phyloP scores from a whole-genome alignment of 2,888 invertebrate genomes.

The Cephalotes varians region DNA sequence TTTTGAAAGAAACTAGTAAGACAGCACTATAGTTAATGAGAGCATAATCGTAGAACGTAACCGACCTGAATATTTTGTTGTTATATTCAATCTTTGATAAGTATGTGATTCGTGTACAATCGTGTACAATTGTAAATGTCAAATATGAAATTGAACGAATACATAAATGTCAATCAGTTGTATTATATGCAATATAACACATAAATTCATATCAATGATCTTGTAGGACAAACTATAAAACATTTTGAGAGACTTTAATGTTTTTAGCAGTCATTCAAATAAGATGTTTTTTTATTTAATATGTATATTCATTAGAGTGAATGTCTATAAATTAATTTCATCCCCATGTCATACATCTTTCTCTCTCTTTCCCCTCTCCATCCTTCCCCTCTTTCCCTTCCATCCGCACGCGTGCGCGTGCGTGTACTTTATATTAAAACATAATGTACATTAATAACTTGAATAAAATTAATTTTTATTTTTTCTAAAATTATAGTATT shows the following conservation, averaged over 20 bases:
- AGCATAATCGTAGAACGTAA: neutral
- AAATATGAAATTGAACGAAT: constrained; percentile 38
- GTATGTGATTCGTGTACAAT: neutral
- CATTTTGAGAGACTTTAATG: neutral
- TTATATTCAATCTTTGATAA: constrained; percentile 21
- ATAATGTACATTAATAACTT: neutral
- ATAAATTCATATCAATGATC: constrained; percentile 73
- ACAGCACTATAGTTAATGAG: neutral
- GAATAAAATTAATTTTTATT: neutral
- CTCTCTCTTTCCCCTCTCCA: no score
- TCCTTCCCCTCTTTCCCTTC: no score
- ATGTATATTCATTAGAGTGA: neutral
- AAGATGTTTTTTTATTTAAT: neutral
- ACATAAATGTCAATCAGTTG: constrained; percentile 61
- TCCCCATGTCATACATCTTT: neutral
- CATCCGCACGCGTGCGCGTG: no score
- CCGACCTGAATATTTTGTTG: constrained; percentile 6
- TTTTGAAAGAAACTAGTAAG: neutral
- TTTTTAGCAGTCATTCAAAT: neutral
- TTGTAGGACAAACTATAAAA: constrained; percentile 58
- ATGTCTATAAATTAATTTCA: neutral
- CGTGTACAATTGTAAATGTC: constrained; percentile 24
- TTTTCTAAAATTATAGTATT: neutral
- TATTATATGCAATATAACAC: constrained; percentile 57
- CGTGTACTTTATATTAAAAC: neutral